Conservation (phyloP, 2,797 vertebrate species). For the Sciurus carolinensis region DNA sequence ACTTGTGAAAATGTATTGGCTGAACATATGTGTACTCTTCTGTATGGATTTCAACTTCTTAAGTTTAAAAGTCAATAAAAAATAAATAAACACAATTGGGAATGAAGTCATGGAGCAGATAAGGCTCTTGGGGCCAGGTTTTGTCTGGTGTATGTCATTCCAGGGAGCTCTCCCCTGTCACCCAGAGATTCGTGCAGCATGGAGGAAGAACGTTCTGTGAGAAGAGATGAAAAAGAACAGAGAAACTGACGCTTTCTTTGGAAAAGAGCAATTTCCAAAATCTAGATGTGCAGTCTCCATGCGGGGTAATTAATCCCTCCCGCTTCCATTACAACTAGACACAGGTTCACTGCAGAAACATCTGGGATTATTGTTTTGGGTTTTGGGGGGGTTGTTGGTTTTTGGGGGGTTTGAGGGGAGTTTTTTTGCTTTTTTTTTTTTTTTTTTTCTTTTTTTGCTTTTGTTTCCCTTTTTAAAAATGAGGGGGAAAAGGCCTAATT, state of each 20-base stretch:
- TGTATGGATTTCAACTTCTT: not conserved
- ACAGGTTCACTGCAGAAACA: constrained; percentile 68
- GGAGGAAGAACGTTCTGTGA: not conserved
- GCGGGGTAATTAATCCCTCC: constrained; percentile 49
- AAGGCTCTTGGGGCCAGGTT: constrained; percentile 77
- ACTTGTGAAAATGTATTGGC: not conserved
- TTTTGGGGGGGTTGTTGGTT: not conserved
- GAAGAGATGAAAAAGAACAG: constrained; percentile 51
- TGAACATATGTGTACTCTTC: not conserved
- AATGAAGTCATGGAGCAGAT: not conserved
- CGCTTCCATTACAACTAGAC: constrained; percentile 64
- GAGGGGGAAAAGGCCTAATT: constrained; percentile 27
- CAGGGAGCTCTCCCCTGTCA: constrained; percentile 76
- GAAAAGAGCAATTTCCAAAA: constrained; percentile 57
- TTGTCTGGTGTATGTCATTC: constrained; percentile 76
- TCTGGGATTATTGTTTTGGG: not conserved
- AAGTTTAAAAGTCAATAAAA: not conserved
- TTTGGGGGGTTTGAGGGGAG: no score
- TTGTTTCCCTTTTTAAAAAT: not conserved
- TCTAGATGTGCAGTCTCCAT: constrained; percentile 38
- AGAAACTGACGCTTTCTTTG: not conserved
- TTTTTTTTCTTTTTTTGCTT: not conserved
- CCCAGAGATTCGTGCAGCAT: constrained; percentile 65
- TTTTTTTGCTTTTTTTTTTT: no score
- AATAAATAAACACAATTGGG: constrained; percentile 78